Base-by-base conservation (phyloP, 2,888 invertebrate genomes). In the Morinoia aosen region DNA sequence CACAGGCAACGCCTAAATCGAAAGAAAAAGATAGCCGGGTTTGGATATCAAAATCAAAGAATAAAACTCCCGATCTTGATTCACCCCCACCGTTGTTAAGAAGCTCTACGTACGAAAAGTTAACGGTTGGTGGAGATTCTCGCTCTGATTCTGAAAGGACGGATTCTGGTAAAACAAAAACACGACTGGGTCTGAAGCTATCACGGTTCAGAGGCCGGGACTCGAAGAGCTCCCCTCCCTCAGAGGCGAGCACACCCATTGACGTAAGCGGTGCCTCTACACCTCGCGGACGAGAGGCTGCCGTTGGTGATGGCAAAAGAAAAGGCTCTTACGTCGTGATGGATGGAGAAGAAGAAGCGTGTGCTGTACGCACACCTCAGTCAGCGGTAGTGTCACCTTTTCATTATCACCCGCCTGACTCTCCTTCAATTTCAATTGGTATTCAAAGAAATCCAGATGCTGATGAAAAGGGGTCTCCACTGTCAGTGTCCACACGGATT, bases 1-100 rank as follows among this genome's bases (percentile, higher is more conserved):
- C 97, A 12, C 96, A 98, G 96, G 57, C 91, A 12, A 58, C 95
- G 39, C 33, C 95, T 91, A 95, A 93, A 58, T 98, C 97, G 88
- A 98, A 98, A 94, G 97, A 97, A 7, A 97, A 97, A 48, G 98
- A 98, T 96, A 98, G 97, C 94, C 97, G 98, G 96, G 98, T 98
- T 16, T 98, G 98, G 98, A 98, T 98, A 88, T 97, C 98, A 25
- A 95, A 96, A 58, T 58, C 93, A 0, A 61, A 96, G 95, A 58
- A 95, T 95, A 95, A 96, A 64, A 95, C 95, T 25, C 95, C 96
- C 40, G 95, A 93, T 88, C 94, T 93, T 91, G 96, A 96, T 95
- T 91, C 95, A 48, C 95, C 95, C 58, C 96, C 96, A 39, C 95
- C 96, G 56, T 95, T 96, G 19, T 96, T 96, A 33, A 97, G 97